Conservation (phyloP, 1,140 invertebrate species). For the Matsumurasca onukii region DNA sequence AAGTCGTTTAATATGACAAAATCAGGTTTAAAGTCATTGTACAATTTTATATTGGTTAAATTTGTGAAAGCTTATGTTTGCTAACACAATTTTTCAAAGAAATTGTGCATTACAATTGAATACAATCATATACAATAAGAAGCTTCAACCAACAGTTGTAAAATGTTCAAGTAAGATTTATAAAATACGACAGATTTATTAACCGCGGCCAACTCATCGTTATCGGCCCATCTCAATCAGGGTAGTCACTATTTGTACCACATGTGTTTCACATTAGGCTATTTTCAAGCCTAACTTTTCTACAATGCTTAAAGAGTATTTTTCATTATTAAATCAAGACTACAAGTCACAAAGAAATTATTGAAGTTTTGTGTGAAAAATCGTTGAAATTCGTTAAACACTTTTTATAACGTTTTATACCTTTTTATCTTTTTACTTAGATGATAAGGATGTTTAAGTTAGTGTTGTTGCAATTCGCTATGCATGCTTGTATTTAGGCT, state of each 20-base stretch:
- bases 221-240: neutral
- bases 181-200: too few relatives aligned
- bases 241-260: slow-evolving; percentile 19
- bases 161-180: too few relatives aligned
- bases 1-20: too few relatives aligned
- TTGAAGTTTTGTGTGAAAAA: slow-evolving; percentile 2
- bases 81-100: too few relatives aligned
- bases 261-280: slow-evolving; percentile 20
- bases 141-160: too few relatives aligned
- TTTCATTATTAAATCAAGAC: slow-evolving; percentile 23
- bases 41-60: too few relatives aligned
- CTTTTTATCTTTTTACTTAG: slow-evolving; percentile 33
- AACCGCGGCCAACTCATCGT: neutral
- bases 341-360: neutral
- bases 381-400: slow-evolving; percentile 26
- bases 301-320: slow-evolving; percentile 20
- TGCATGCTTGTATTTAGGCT: neutral
- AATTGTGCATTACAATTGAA: too few relatives aligned
- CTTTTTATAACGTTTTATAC: slow-evolving; percentile 28
- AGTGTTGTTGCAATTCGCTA: neutral
- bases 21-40: too few relatives aligned
- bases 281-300: slow-evolving; percentile 28
- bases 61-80: too few relatives aligned
- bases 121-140: too few relatives aligned
- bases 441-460: slow-evolving; percentile 2